Percentiles rank a stretch among this genome's conserved stretches.
phyloP scores from a whole-genome alignment of 2,113 vertebrate genomes.

The Strigops habroptila region DNA sequence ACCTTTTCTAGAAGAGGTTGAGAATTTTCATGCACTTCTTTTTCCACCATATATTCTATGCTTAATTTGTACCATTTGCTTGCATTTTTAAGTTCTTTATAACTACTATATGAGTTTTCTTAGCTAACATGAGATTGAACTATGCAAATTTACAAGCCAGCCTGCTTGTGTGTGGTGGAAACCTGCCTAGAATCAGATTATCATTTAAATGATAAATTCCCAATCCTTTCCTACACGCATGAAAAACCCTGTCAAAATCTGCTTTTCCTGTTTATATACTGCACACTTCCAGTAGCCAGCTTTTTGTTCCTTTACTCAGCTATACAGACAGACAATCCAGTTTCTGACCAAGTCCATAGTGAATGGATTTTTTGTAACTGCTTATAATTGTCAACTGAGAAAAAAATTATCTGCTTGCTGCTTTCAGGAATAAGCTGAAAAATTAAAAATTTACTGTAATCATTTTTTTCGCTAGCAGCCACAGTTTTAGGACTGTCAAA shows the following conservation, averaged over 20 bases:
- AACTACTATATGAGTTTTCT: not conserved
- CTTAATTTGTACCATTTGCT: not conserved
- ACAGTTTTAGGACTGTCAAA: not conserved
- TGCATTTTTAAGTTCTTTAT: not conserved
- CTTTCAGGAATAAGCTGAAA: not conserved
- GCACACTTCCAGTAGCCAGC: not conserved
- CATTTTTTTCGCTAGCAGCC: not conserved
- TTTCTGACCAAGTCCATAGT: not conserved
- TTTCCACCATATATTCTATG: not conserved
- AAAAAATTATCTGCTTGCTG: not conserved
- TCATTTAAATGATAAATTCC: not conserved
- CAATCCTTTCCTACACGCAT: not conserved
- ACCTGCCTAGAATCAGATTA: not conserved
- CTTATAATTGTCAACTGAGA: not conserved
- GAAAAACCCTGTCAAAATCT: not conserved
- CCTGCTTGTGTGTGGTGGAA: not conserved
- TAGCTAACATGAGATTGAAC: not conserved
- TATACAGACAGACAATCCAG: not conserved
- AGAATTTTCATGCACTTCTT: not conserved
- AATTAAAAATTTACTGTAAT: not conserved
- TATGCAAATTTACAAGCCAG: not conserved
- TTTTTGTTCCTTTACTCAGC: not conserved
- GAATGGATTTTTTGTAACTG: not conserved
- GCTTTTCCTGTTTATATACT: not conserved
- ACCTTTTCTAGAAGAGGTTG: not conserved